phyloP scores from a whole-genome alignment of 2,888 invertebrate genomes.

The Drosophila anceps region DNA sequence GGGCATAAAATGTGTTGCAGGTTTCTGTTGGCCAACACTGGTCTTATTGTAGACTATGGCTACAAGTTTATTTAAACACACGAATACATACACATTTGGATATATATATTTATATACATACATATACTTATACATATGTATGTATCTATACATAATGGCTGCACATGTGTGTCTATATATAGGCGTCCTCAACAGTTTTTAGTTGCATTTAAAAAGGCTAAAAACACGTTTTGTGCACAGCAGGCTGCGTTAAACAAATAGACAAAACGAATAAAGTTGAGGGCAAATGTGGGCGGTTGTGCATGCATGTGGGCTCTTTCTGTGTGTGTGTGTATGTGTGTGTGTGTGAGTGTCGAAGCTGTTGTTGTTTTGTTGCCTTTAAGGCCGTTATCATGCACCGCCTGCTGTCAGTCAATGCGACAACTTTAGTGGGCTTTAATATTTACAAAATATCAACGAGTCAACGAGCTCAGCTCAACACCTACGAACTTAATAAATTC shows the following conservation, averaged over 20 bases:
- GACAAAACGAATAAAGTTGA: conserved; percentile 55
- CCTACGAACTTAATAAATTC: conserved; percentile 20
- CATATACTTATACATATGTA: neutral
- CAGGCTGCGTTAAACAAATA: conserved; percentile 54
- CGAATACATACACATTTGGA: conserved; percentile 11
- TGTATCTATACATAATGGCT: neutral
- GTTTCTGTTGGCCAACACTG: conserved; percentile 59
- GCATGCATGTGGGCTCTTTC: neutral
- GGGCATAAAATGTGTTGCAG: conserved; percentile 80
- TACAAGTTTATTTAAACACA: conserved; percentile 33
- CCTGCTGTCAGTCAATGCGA: conserved; percentile 50
- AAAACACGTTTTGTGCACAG: conserved; percentile 69
- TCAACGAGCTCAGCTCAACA: conserved; percentile 27
- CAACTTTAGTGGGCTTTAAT: conserved; percentile 59
- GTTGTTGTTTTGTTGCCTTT: conserved; percentile 41
- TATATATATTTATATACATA: neutral
- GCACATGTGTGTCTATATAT: conserved; percentile 21
- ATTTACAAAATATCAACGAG: conserved; percentile 15
- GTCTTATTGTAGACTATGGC: conserved; percentile 47
- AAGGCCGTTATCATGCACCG: conserved; percentile 59
- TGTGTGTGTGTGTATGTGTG: conserved; percentile 3
- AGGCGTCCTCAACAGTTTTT: conserved; percentile 48
- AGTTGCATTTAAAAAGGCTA: conserved; percentile 43
- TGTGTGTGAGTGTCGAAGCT: conserved; percentile 19
- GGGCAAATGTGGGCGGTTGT: conserved; percentile 63